Evolutionary conservation across 1,140 invertebrate genomes (phyloP).

Genomic region (Ips typographus): DNA sequence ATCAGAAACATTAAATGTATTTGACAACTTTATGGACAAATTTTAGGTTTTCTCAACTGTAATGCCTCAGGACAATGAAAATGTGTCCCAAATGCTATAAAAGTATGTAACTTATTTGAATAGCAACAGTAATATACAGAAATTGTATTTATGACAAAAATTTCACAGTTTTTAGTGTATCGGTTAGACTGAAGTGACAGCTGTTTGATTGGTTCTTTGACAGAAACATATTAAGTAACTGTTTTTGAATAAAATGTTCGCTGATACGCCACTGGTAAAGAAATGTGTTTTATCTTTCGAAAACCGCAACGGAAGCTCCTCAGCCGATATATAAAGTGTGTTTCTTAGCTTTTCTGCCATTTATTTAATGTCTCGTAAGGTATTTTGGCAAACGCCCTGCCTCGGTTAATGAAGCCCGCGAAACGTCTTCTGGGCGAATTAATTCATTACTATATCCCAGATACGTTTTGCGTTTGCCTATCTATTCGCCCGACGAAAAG

Average conservation of each 20-base stretch:
- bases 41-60: no score
- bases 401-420: slow-evolving; percentile 28
- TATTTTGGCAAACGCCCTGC: slow-evolving; percentile 33
- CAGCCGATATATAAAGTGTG: slow-evolving; percentile 34
- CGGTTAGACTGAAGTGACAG: no score
- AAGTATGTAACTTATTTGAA: no score
- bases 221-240: background rate
- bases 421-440: slow-evolving; percentile 27
- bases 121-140: no score
- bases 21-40: no score
- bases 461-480: slow-evolving; percentile 30
- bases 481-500: slow-evolving; percentile 16
- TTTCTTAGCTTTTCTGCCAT: slow-evolving; percentile 35
- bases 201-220: no score
- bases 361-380: slow-evolving; percentile 36
- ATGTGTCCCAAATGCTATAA: no score
- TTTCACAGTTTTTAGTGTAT: no score
- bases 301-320: slow-evolving; percentile 28
- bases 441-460: slow-evolving; percentile 32
- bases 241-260: no score
- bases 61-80: no score
- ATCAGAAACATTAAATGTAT: no score
- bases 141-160: no score
- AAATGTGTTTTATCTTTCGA: slow-evolving; percentile 32
- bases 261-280: slow-evolving; percentile 20